phyloP scores from a whole-genome alignment of 2,888 invertebrate species.

The Drosophila vallismaia region DNA sequence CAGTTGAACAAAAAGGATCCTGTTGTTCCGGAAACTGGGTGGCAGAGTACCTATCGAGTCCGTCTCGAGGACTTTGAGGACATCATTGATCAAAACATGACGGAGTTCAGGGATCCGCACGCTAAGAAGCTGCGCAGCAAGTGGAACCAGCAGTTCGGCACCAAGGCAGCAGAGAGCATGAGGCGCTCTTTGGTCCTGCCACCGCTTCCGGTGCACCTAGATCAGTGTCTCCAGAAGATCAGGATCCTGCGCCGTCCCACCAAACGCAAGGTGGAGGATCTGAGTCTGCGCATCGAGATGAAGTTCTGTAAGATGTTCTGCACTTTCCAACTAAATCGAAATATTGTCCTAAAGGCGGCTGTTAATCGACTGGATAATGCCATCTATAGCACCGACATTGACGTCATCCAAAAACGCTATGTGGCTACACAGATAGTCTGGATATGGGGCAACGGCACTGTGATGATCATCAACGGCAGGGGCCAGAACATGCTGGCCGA shows the following conservation, averaged over 20 bases:
- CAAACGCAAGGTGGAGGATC: slow-evolving; percentile 10
- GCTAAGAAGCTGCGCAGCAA: slow-evolving; percentile 20
- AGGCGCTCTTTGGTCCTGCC: slow-evolving; percentile 35
- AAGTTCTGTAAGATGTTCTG: slow-evolving; percentile 25
- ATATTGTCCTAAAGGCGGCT: slow-evolving; percentile 18
- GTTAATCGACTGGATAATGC: slow-evolving; percentile 7
- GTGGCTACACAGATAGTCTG: slow-evolving; percentile 34
- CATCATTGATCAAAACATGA: slow-evolving; percentile 30
- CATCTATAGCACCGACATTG: slow-evolving; percentile 20
- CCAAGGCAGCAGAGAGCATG: background rate
- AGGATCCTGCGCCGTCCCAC: slow-evolving; percentile 38
- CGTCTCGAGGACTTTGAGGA: slow-evolving; percentile 34
- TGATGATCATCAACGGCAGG: slow-evolving; percentile 46
- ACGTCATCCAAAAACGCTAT: slow-evolving; percentile 44
- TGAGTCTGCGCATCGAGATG: slow-evolving; percentile 30
- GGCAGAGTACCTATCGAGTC: slow-evolving; percentile 26
- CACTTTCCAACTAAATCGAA: slow-evolving; percentile 20
- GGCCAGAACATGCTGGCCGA: slow-evolving; percentile 21
- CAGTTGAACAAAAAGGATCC: background rate
- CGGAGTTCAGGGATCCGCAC: slow-evolving; percentile 39
- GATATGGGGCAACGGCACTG: slow-evolving; percentile 51
- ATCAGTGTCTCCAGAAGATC: slow-evolving; percentile 38
- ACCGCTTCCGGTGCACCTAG: slow-evolving; percentile 12
- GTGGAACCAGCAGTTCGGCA: background rate
- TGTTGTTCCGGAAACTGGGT: slow-evolving; percentile 3